Percentiles rank a stretch among this genome's conserved stretches.
Evolutionary conservation across 92 coral and sea anemone species (phyloP).

Genomic region (Hydrozoanthus gracilis): DNA sequence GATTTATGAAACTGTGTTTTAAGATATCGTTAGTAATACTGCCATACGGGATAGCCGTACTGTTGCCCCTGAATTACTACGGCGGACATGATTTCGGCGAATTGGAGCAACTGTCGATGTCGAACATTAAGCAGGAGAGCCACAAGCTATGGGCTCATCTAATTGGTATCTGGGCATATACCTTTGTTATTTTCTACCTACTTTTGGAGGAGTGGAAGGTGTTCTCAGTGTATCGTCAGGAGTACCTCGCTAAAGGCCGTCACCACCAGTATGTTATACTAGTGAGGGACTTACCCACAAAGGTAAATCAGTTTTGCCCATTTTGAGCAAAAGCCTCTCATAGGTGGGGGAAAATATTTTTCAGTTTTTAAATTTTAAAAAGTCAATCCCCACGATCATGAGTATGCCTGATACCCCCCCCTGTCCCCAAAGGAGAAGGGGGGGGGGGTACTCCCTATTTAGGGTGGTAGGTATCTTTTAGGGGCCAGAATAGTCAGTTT

Average conservation of each 20-base stretch:
- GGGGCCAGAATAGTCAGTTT: no score
- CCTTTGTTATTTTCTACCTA: conserved; percentile 78
- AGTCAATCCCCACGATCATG: no score
- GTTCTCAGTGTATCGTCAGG: conserved; percentile 83
- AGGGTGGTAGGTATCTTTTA: no score
- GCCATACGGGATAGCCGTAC: conserved; percentile 90
- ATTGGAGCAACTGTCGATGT: conserved; percentile 76
- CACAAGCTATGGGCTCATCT: conserved; percentile 90
- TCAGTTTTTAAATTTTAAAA: no score
- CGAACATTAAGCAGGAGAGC: conserved; percentile 69
- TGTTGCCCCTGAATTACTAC: conserved; percentile 79
- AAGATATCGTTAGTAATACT: conserved; percentile 78
- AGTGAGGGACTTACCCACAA: conserved; percentile 84
- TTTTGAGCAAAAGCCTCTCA: no score
- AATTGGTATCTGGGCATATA: conserved; percentile 87
- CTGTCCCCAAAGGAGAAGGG: no score
- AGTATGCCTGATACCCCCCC: no score
- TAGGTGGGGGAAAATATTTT: no score
- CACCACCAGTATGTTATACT: conserved; percentile 85
- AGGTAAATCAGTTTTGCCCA: conserved; percentile 61
- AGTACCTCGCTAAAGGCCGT: conserved; percentile 73
- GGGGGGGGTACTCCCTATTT: no score
- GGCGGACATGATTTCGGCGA: conserved; percentile 69
- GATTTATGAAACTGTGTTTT: conserved; percentile 80
- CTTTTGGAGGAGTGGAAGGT: conserved; percentile 85